phyloP scores from a whole-genome alignment of 2,113 vertebrate species.

The Poeciliopsis prolifica region DNA sequence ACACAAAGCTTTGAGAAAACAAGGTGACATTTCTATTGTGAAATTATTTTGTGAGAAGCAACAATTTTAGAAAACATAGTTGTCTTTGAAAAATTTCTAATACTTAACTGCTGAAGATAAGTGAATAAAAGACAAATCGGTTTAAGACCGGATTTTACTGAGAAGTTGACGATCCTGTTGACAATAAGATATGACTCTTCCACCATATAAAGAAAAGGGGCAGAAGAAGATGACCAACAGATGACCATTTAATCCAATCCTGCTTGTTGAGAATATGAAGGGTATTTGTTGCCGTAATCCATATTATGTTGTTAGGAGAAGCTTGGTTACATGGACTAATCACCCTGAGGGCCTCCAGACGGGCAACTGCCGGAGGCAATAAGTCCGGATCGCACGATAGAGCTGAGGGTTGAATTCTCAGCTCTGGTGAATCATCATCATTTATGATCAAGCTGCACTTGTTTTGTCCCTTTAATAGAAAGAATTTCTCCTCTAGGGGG shows the following conservation, averaged over 20 bases:
- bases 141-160: not conserved
- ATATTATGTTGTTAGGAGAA: conserved; percentile 52
- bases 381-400: not conserved
- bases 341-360: conserved; percentile 37
- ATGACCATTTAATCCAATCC: conserved; percentile 50
- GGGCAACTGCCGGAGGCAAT: conserved; percentile 27
- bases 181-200: not conserved
- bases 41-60: too few relatives aligned
- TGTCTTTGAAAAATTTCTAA: too few relatives aligned
- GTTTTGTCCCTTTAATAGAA: conserved; percentile 1
- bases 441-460: not conserved
- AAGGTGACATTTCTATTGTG: too few relatives aligned
- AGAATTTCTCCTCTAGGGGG: conserved; percentile 58
- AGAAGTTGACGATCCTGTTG: not conserved
- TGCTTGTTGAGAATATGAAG: conserved; percentile 41
- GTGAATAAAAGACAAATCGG: too few relatives aligned
- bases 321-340: conserved; percentile 45
- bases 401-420: not conserved
- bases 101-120: too few relatives aligned
- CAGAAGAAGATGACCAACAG: conserved; percentile 18
- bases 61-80: too few relatives aligned
- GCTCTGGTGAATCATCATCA: not conserved
- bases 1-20: too few relatives aligned
- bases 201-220: not conserved
- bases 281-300: conserved; percentile 47